Base-by-base conservation (phyloP, 2,797 vertebrate genomes). In the Pangasius macronema region DNA sequence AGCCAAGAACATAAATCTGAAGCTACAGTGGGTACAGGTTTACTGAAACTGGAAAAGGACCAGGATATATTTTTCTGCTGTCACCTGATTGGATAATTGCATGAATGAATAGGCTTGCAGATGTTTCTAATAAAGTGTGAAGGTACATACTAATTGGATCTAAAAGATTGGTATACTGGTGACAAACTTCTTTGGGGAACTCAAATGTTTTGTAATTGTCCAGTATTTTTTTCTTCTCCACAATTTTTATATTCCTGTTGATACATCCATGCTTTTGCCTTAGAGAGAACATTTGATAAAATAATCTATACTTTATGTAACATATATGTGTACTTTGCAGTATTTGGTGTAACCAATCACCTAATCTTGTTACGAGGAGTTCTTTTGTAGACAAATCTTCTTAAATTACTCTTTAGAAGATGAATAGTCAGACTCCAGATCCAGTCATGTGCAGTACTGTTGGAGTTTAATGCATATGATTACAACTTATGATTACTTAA, bases 101-200 rank as follows among this genome's bases (percentile, higher is more conserved):
- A 1, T 63, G 59, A 82, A 42, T 63, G 9, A 59, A 61, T 1
- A 4, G 49, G 8, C 22, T 6, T 82, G 4, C 59, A 82, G 22
- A 59, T 61, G 36, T 77, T 76, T 76, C n/a, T 55, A 33, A 53
- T n/a, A 39, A 63, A 82, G 39, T 61, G 39, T 82, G n/a, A n/a
- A n/a, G 3, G 24, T 63, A 63, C 39, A 10, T 49, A 42, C 2
- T 61, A 39, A 24, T 14, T 80, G n/a, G n/a, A 33, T 13, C 51
- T 75, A 20, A 30, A 30, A 33, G 3, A 59, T 53, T 5, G 20
- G 10, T 57, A 57, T 80, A 27, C 77, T 59, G 30, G 30, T 57
- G 77, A 72, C 22, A 11, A 0, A 46, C 10, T 6, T 33, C 9
- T 36, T 57, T 9, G 20, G n/a, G 24, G 59, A 82, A 59, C 55